phyloP scores from a whole-genome alignment of 2,113 vertebrate genomes.

The Perca fluviatilis region DNA sequence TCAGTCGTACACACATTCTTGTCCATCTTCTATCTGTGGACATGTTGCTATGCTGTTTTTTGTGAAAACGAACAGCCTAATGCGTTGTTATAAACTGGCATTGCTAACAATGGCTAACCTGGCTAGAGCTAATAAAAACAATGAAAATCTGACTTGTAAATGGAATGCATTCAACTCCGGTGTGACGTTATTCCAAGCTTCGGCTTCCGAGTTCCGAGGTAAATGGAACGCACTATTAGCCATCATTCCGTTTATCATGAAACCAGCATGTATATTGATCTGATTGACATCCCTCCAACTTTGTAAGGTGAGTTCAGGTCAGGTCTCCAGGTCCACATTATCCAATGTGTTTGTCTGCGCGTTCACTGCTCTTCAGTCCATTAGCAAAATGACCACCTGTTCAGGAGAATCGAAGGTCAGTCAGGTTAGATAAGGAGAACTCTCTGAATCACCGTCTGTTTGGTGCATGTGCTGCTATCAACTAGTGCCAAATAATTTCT shows the following conservation, averaged over 20 bases:
- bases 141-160: too few relatives aligned
- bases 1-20: too few relatives aligned
- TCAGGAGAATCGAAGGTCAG: constrained; percentile 30
- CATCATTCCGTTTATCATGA: not conserved
- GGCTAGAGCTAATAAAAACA: too few relatives aligned
- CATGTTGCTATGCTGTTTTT: too few relatives aligned
- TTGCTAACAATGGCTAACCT: too few relatives aligned
- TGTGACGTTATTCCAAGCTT: too few relatives aligned
- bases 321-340: constrained; percentile 26
- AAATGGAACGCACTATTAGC: too few relatives aligned
- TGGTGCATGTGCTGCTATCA: constrained; percentile 9
- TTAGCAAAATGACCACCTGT: constrained; percentile 58
- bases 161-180: too few relatives aligned
- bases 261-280: constrained; percentile 23
- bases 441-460: constrained; percentile 20
- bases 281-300: constrained; percentile 3
- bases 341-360: constrained; percentile 28
- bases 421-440: constrained; percentile 44
- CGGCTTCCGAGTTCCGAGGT: too few relatives aligned
- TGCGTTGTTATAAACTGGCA: too few relatives aligned
- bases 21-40: too few relatives aligned
- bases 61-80: too few relatives aligned
- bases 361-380: constrained; percentile 23
- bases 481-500: not conserved
- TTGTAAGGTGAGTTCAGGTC: constrained; percentile 41